phyloP scores from a whole-genome alignment of 2,888 invertebrate genomes.

The Cheilosia vulpina region DNA sequence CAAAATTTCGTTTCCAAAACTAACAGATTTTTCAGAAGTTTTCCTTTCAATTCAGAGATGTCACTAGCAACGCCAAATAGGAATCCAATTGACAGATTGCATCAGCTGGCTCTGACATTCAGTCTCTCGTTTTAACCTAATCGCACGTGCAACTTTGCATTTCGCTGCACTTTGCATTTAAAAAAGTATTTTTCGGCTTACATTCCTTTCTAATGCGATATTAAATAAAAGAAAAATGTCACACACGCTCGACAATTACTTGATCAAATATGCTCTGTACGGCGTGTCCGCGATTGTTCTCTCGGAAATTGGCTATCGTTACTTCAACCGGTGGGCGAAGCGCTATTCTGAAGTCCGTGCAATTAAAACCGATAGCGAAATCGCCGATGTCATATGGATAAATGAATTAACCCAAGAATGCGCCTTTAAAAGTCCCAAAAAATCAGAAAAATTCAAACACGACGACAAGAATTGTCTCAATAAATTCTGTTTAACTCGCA shows the following conservation, averaged over 20 bases:
- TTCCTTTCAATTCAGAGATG: slow-evolving; percentile 14
- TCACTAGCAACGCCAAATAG: slow-evolving; percentile 10
- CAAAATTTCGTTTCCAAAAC: not conserved
- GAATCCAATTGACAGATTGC: not conserved
- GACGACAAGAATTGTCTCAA: slow-evolving; percentile 41
- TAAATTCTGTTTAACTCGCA: slow-evolving; percentile 57
- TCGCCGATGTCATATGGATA: slow-evolving; percentile 60
- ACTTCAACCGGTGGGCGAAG: slow-evolving; percentile 28
- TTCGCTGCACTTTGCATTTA: slow-evolving; percentile 58
- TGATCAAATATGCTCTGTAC: slow-evolving; percentile 30
- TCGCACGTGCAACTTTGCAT: slow-evolving; percentile 71
- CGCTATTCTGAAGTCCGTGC: slow-evolving; percentile 32
- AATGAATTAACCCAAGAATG: slow-evolving; percentile 53
- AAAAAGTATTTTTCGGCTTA: slow-evolving; percentile 10
- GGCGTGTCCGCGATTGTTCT: slow-evolving; percentile 39
- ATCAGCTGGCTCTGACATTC: slow-evolving; percentile 68
- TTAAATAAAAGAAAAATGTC: slow-evolving; percentile 32
- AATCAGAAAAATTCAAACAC: slow-evolving; percentile 21
- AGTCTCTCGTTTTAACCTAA: slow-evolving; percentile 45
- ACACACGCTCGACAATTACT: slow-evolving; percentile 1
- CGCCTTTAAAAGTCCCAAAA: slow-evolving; percentile 4
- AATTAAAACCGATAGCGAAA: slow-evolving; percentile 29
- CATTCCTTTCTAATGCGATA: not conserved
- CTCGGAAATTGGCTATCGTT: slow-evolving; percentile 51
- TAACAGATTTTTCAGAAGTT: slow-evolving; percentile 27